These are phyloP conservation scores for Suncus etruscus DNA, from an alignment of 2,113 vertebrate species.

Conservation along the genomic window DNA sequence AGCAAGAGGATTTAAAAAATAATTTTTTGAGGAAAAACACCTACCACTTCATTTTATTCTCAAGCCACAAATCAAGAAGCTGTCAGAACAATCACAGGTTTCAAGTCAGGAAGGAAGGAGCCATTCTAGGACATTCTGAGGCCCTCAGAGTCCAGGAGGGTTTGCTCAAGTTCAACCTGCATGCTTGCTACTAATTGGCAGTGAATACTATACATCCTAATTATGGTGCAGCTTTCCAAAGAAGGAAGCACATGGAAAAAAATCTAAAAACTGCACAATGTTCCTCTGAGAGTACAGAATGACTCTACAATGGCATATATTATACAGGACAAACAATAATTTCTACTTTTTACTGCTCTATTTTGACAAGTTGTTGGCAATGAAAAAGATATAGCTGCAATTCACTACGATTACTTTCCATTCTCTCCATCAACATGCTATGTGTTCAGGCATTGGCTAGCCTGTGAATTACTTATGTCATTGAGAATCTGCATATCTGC, in stretches of 20 bases:
- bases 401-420: conserved; percentile 25
- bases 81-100: not conserved
- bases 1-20: conserved; percentile 27
- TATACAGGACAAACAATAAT: conserved; percentile 63
- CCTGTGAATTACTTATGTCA: conserved; percentile 54
- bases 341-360: conserved; percentile 48
- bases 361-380: conserved; percentile 61
- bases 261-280: conserved; percentile 64
- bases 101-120: not conserved
- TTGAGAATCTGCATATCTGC: conserved; percentile 45
- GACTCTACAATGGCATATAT: conserved; percentile 74
- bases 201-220: conserved; percentile 19
- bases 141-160: not conserved
- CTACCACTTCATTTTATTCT: not conserved
- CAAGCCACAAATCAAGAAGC: not conserved
- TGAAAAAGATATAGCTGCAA: conserved; percentile 69
- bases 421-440: conserved; percentile 39
- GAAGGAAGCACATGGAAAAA: conserved; percentile 12
- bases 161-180: not conserved
- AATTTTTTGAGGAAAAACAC: conserved; percentile 8
- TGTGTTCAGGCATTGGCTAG: conserved; percentile 73
- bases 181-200: not conserved
- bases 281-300: conserved; percentile 65
- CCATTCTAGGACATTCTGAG: conserved; percentile 5
- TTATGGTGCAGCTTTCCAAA: conserved; percentile 53